Evolutionary conservation across 2,888 invertebrate genomes (phyloP).

Genomic region (Agrochola macilenta): DNA sequence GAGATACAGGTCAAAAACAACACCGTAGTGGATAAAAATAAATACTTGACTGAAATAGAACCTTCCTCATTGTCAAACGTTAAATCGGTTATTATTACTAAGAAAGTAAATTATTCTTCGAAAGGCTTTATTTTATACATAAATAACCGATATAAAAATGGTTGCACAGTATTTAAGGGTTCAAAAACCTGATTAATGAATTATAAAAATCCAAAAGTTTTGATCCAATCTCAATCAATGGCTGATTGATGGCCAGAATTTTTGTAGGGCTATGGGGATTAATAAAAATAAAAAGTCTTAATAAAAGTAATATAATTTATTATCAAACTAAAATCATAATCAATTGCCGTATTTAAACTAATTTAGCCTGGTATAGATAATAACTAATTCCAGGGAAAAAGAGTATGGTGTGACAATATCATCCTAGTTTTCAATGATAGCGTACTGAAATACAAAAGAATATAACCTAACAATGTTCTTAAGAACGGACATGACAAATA

Average conservation of each 20-base stretch:
- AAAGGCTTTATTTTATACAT: background rate
- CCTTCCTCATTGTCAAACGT: too few species aligned
- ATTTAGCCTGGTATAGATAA: background rate
- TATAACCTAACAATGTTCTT: background rate
- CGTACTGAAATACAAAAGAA: background rate
- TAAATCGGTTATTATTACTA: background rate
- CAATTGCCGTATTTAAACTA: slow-evolving; percentile 16
- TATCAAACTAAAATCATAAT: slow-evolving; percentile 19
- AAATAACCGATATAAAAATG: background rate
- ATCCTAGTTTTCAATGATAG: background rate
- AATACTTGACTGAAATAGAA: too few species aligned
- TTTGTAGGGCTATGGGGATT: slow-evolving; percentile 2
- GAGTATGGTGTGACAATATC: background rate
- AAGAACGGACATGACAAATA: background rate
- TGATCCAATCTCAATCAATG: slow-evolving; percentile 27
- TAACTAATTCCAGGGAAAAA: background rate
- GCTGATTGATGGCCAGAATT: slow-evolving; percentile 32
- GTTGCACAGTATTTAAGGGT: slow-evolving; percentile 7
- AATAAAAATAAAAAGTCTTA: slow-evolving; percentile 22
- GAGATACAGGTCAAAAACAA: too few species aligned
- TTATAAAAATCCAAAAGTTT: slow-evolving; percentile 32
- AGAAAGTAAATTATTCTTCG: background rate
- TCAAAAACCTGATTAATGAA: slow-evolving; percentile 29
- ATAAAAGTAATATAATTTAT: slow-evolving; percentile 42
- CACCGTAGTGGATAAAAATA: too few species aligned